A percentile compares a stretch with the other conserved stretches of the same genome.
Evolutionary conservation across 2,888 invertebrate species (phyloP).

Genomic region (Nemurella pictetii): DNA sequence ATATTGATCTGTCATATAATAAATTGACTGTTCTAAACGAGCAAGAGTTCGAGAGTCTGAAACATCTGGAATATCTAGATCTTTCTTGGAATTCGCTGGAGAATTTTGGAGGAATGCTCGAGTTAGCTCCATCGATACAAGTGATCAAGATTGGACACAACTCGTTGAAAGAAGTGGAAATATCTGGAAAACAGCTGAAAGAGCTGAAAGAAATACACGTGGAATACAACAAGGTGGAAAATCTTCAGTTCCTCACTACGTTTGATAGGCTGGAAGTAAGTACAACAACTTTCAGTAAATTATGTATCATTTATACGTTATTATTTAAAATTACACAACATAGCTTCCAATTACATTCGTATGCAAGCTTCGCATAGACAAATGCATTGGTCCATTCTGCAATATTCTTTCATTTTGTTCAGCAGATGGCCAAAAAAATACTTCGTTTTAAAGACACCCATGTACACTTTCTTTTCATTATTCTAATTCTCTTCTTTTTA

Average conservation of each 20-base stretch:
- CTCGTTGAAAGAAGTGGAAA: conserved; percentile 50
- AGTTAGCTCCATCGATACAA: neutral
- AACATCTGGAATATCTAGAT: conserved; percentile 56
- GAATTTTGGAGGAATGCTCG: conserved; percentile 45
- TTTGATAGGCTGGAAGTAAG: conserved; percentile 54
- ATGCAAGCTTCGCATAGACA: too few species aligned
- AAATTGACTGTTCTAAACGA: conserved; percentile 54
- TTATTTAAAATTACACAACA: too few species aligned
- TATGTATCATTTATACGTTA: too few species aligned
- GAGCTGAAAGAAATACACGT: conserved; percentile 56
- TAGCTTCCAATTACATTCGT: too few species aligned
- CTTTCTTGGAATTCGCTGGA: conserved; percentile 57
- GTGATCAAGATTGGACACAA: conserved; percentile 46
- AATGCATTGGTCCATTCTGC: too few species aligned
- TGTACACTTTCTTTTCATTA: neutral
- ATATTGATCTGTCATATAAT: conserved; percentile 55
- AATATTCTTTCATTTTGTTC: too few species aligned
- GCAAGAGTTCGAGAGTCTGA: conserved; percentile 56
- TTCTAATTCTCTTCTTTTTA: neutral
- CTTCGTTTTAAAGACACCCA: too few species aligned
- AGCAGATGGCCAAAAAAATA: too few species aligned
- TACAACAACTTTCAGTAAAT: neutral
- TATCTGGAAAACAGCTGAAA: conserved; percentile 51
- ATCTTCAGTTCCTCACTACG: conserved; percentile 53
- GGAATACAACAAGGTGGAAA: conserved; percentile 56